Conservation (phyloP, 2,797 vertebrate species). For the Poecilia wingei region DNA sequence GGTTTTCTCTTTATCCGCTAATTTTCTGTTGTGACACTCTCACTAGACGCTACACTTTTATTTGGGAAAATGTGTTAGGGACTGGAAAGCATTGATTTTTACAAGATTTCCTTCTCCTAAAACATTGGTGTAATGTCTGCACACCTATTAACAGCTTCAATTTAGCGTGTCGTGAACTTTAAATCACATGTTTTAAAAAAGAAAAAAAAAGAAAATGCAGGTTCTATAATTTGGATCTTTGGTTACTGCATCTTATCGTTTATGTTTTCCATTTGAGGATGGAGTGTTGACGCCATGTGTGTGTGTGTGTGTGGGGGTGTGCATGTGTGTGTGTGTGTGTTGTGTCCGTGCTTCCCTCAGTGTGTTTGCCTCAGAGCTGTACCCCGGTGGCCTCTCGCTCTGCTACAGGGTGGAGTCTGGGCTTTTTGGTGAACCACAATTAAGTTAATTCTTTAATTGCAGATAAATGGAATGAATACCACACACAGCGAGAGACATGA, state of each 20-base stretch:
- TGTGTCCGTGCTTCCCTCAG: neutral
- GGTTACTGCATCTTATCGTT: neutral
- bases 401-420: constrained; percentile 58
- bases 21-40: neutral
- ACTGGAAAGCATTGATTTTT: neutral
- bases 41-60: neutral
- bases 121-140: neutral
- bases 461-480: constrained; percentile 75
- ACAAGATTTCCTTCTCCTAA: constrained; percentile 2
- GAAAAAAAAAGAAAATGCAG: neutral
- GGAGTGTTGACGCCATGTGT: neutral
- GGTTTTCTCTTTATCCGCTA: neutral
- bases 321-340: neutral
- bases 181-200: neutral
- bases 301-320: too few relatives aligned
- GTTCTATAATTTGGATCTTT: neutral
- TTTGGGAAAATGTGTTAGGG: neutral
- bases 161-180: neutral
- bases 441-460: constrained; percentile 78
- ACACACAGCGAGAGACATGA: constrained; percentile 55
- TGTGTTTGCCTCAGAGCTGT: constrained; percentile 13
- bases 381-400: constrained; percentile 58
- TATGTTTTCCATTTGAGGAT: neutral
- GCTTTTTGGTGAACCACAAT: constrained; percentile 70
- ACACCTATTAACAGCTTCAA: neutral